Evolutionary conservation across 2,888 invertebrate species (phyloP), one percentile per base, ranked within the genome.

Genomic region (Opisthograptis luteolata): DNA sequence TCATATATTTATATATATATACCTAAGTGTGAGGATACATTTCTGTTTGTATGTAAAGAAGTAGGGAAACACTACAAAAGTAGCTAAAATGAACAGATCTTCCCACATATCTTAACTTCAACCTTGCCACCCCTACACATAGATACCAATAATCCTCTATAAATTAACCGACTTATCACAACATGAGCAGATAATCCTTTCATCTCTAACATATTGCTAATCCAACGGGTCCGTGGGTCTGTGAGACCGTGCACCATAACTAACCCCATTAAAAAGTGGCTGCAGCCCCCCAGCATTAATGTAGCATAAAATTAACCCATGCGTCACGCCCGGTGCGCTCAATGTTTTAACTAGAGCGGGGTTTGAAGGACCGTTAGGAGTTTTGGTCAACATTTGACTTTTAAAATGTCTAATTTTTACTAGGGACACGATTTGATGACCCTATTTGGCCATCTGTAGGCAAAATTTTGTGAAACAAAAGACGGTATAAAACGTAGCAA

Each of bases 241-340:
- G 53, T 58, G 70, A 69, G 77, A 73, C 78, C 78, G 77, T 12
- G 76, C 62, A 77, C 84, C 87, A 86, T 87, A 85, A 82, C 88
- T 86, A 88, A 88, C 86, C 84, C 84, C 79, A 87, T 87, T 87
- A 88, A 87, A 88, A 87, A 86, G 79, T 84, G 84, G 79, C 78
- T 63, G 64, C 76, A 76, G 81, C 85, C 83, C 76, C 72, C 66
- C 67, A 56, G 63, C 78, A 84, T 86, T 89, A 89, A 89, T 89
- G 89, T 88, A 88, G 86, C 89, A 89, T 88, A 88, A 89, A 89
- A 89, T 89, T 86, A 89, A 89, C 81, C 84, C 78, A 78, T 62
- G 70, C 82, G 86, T 85, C 81, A 86, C 83, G 86, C 79, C 66
- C 61, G 74, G 64, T 76, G 85, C 81, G 70, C 68, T 67, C 81